These are phyloP conservation scores for Oryctolagus cuniculus DNA, from an alignment of 2,113 vertebrate species.

Conservation along the genomic window DNA sequence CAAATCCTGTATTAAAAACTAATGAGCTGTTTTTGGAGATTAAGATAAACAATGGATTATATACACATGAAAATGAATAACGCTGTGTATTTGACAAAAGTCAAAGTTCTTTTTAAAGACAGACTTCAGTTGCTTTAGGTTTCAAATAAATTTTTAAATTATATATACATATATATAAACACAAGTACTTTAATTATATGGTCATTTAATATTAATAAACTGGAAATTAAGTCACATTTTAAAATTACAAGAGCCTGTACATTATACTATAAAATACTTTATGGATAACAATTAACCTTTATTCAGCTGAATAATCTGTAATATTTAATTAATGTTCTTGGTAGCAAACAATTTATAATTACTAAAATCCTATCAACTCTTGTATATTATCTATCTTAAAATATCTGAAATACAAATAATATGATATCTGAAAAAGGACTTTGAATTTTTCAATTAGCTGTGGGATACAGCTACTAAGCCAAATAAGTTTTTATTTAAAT, in stretches of 20 bases:
- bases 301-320: slow-evolving; percentile 25
- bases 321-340: not conserved
- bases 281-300: slow-evolving; percentile 42
- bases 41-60: slow-evolving; percentile 39
- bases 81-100: not conserved
- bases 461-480: not conserved
- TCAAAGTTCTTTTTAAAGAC: not conserved
- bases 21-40: slow-evolving; percentile 10
- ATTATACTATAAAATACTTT: slow-evolving; percentile 22
- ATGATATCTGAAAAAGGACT: not conserved
- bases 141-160: slow-evolving; percentile 60
- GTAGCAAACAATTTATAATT: slow-evolving; percentile 25
- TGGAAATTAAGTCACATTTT: slow-evolving; percentile 45
- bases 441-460: slow-evolving; percentile 5
- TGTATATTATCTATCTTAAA: not conserved
- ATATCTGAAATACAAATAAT: slow-evolving; percentile 34
- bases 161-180: slow-evolving; percentile 28
- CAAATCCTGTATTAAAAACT: slow-evolving; percentile 30
- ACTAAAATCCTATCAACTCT: not conserved
- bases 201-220: slow-evolving; percentile 40
- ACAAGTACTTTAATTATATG: not conserved
- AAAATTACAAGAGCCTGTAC: slow-evolving; percentile 2
- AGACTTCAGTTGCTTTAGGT: slow-evolving; percentile 26
- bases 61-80: slow-evolving; percentile 43
- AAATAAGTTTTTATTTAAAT: not conserved